Evolutionary conservation across 1,140 invertebrate genomes (phyloP), one percentile per base, ranked within the genome.

Genomic region (Agrypnia vestita): DNA sequence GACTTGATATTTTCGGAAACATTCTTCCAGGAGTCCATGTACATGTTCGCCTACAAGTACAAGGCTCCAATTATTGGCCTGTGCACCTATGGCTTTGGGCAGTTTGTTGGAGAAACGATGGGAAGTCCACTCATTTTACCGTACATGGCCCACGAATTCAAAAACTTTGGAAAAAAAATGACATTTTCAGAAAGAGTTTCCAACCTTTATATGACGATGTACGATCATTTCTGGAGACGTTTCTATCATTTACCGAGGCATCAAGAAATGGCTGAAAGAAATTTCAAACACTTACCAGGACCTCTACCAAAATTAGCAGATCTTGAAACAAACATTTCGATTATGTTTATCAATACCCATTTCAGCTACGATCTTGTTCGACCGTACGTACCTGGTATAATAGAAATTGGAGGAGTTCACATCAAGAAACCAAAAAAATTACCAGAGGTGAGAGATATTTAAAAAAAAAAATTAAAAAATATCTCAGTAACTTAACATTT

Each of bases 1-100:
- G 89, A 90, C 85, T 69, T 89, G 0, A 76, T 89, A 21, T 84
- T 90, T 35, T 84, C 85, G 0, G 87, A 89, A 67, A 84, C 86
- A 51, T 87, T 89, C 82, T 85, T 85, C 59, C 85, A 87, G 76
- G 88, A 90, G 71, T 84, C 87, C 1, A 87, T 88, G 44, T 84
- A 88, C 6, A 88, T 88, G 87, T 88, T 88, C 80, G 86, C 85
- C 15, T 83, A 85, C 46, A 88, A 87, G 80, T 88, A 88, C 61
- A 85, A 85, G 12, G 87, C 87, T 19, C 87, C 87, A 0, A 81
- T 88, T 12, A 84, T 86, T 0, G 87, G 87, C 3, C 84, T 88
- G 61, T 85, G 81, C 13, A 86, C 86, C 15, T 85, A 87, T 84
- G 86, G 86, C 35, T 88, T 86, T 83, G 84, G 85, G 1, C 87